Percentiles rank a stretch among this genome's conserved stretches.
Evolutionary conservation across 2,888 invertebrate species (phyloP).

Genomic region (Gymnoscelis rufifasciata): DNA sequence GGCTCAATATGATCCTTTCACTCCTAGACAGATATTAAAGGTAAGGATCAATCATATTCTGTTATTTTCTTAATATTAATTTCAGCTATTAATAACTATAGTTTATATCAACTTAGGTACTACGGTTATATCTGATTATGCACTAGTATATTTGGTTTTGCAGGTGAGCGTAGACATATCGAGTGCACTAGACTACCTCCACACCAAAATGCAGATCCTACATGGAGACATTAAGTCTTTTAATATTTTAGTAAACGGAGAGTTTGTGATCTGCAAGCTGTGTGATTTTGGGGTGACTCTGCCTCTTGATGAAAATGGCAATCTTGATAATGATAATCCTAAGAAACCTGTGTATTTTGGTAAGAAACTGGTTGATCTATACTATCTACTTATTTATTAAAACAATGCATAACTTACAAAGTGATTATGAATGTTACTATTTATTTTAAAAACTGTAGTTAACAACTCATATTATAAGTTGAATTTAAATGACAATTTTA

Average conservation of each 20-base stretch:
- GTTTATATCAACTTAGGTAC: too few species aligned
- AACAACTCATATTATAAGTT: too few species aligned
- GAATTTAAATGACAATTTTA: too few species aligned
- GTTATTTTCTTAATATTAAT: background rate
- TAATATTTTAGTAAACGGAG: conserved; percentile 87
- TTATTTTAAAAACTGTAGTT: too few species aligned
- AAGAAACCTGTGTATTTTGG: conserved; percentile 80
- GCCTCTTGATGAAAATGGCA: conserved; percentile 82
- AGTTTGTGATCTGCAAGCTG: conserved; percentile 86
- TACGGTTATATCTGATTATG: too few species aligned
- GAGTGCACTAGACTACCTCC: conserved; percentile 87
- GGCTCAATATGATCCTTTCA: conserved; percentile 77
- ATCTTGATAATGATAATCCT: conserved; percentile 74
- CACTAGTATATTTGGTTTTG: background rate
- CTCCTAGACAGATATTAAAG: conserved; percentile 81
- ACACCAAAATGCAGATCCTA: conserved; percentile 83
- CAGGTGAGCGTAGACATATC: conserved; percentile 83
- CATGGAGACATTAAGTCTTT: conserved; percentile 93
- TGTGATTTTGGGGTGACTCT: conserved; percentile 92
- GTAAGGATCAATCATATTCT: conserved; percentile 33
- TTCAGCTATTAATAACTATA: too few species aligned
- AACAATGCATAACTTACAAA: too few species aligned
- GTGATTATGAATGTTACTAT: too few species aligned
- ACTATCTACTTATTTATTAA: too few species aligned
- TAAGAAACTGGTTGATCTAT: too few species aligned